Percentiles rank a stretch among this genome's conserved stretches.
Conservation (phyloP, 2,888 invertebrate genomes). For the Magallana nippona region DNA sequence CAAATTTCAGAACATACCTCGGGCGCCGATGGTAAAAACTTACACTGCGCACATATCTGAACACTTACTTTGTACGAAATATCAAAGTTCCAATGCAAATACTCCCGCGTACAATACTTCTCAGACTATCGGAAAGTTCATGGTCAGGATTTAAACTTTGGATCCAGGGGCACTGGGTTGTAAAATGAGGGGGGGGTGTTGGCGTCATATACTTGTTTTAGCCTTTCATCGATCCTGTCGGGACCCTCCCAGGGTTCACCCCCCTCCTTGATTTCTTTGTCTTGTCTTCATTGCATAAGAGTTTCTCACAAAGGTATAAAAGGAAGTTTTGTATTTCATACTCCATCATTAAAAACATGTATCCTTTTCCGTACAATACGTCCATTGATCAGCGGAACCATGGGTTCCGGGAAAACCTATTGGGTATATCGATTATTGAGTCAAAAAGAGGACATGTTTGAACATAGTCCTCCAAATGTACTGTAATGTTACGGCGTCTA, state of each 20-base stretch:
- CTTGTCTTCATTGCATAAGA: too few relatives aligned
- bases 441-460: not conserved
- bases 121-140: too few relatives aligned
- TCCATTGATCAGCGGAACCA: not conserved
- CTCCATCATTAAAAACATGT: not conserved
- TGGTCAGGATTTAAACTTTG: too few relatives aligned
- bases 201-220: constrained; percentile 21
- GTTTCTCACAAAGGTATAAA: too few relatives aligned
- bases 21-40: too few relatives aligned
- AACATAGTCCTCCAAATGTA: not conserved
- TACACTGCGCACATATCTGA: too few relatives aligned
- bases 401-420: constrained; percentile 18
- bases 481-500: constrained; percentile 8
- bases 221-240: not conserved
- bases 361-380: not conserved
- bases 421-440: not conserved
- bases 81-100: too few relatives aligned
- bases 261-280: not conserved
- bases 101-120: too few relatives aligned
- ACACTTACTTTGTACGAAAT: too few relatives aligned
- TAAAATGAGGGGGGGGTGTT: constrained; percentile 4
- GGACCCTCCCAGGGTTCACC: not conserved
- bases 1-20: too few relatives aligned
- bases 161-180: not conserved
- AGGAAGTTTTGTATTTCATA: too few relatives aligned